Evolutionary conservation across 2,113 vertebrate species (phyloP).

Genomic region (Apodemus speciosus): DNA sequence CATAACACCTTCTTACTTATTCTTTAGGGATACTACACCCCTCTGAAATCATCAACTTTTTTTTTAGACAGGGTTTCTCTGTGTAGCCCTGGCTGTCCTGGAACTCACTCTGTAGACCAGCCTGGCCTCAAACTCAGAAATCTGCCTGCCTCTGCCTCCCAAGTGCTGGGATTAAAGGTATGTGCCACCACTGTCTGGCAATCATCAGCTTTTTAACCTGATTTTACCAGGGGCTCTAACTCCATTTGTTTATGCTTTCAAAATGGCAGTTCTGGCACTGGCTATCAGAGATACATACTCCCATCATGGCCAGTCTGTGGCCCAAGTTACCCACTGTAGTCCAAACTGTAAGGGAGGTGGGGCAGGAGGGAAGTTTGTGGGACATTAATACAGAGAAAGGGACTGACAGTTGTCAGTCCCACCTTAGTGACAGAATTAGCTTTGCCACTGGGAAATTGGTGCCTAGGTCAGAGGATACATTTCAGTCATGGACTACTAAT

Average conservation of each 20-base stretch:
- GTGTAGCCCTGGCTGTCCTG: too few relatives aligned
- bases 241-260: not conserved
- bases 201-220: not conserved
- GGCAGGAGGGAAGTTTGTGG: not conserved
- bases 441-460: constrained; percentile 9
- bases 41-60: constrained; percentile 26
- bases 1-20: not conserved
- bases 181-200: too few relatives aligned
- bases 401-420: not conserved
- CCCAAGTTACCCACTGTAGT: not conserved
- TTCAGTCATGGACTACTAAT: not conserved
- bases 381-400: not conserved
- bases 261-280: not conserved
- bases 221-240: not conserved
- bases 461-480: not conserved
- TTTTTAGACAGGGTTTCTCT: too few relatives aligned
- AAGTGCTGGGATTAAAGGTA: too few relatives aligned
- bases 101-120: too few relatives aligned
- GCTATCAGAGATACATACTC: not conserved
- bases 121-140: too few relatives aligned
- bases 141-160: too few relatives aligned
- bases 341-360: not conserved
- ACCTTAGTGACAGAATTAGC: not conserved
- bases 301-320: not conserved
- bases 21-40: not conserved